Evolutionary conservation across 2,113 vertebrate genomes (phyloP).

Genomic region (Motacilla tschutschensis): DNA sequence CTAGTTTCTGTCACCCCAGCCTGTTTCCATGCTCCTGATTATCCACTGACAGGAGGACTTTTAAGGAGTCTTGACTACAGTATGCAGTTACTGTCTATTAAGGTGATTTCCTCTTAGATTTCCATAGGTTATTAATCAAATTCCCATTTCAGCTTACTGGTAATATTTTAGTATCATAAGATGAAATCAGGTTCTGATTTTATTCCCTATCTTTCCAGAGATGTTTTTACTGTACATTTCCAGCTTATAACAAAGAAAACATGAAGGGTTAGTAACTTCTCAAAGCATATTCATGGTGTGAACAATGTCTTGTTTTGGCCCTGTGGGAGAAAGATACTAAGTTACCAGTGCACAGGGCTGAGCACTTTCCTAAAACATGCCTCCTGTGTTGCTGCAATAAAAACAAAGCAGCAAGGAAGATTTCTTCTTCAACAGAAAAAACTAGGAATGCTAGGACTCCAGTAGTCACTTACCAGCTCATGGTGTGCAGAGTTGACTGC

Average conservation of each 20-base stretch:
- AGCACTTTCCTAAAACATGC: neutral
- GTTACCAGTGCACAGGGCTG: neutral
- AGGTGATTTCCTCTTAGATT: neutral
- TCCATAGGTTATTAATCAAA: neutral
- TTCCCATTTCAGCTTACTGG: neutral
- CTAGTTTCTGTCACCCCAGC: neutral
- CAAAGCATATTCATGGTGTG: neutral
- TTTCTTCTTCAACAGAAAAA: neutral
- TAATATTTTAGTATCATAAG: neutral
- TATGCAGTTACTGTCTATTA: neutral
- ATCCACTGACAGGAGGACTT: neutral
- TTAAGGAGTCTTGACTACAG: neutral
- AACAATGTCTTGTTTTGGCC: neutral
- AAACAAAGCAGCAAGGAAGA: neutral
- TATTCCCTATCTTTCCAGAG: neutral
- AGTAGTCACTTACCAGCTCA: neutral
- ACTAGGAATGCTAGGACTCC: neutral
- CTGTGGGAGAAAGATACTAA: neutral
- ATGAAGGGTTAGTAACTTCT: neutral
- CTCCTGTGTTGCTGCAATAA: neutral
- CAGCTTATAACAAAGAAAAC: neutral
- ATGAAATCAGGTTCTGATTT: neutral
- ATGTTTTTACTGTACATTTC: neutral
- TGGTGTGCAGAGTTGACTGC: neutral
- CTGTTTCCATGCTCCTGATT: neutral